Percentiles rank a stretch among this genome's conserved stretches.
Conservation (phyloP, 2,888 invertebrate species). For the Nomada fabriciana region DNA sequence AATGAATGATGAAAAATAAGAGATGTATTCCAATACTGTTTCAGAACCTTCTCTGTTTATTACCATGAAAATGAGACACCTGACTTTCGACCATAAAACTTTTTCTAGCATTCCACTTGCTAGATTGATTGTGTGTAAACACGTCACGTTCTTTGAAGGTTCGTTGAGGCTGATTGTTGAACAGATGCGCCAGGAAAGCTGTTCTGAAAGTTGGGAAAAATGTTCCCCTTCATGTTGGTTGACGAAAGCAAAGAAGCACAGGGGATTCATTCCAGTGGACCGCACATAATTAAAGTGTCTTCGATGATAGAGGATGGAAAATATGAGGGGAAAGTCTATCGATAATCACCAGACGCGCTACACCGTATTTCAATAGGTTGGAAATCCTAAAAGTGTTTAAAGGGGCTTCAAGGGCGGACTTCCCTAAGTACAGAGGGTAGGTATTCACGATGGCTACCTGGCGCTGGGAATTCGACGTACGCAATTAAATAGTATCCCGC, state of each 20-base stretch:
- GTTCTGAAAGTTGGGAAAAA: slow-evolving; percentile 18
- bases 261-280: slow-evolving; percentile 18
- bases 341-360: slow-evolving; percentile 53
- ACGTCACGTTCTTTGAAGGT: neutral
- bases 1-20: too few species aligned
- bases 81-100: neutral
- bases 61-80: neutral
- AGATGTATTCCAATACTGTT: too few species aligned
- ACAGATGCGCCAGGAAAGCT: slow-evolving; percentile 6
- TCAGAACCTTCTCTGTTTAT: too few species aligned
- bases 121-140: slow-evolving; percentile 2
- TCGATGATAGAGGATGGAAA: slow-evolving; percentile 51
- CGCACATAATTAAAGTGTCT: slow-evolving; percentile 67
- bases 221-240: slow-evolving; percentile 6
- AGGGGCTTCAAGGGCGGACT: slow-evolving; percentile 69
- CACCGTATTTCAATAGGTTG: slow-evolving; percentile 67
- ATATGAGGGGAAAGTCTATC: slow-evolving; percentile 51
- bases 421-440: slow-evolving; percentile 55
- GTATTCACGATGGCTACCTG: slow-evolving; percentile 63
- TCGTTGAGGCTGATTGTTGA: neutral
- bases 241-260: slow-evolving; percentile 23
- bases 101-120: neutral
- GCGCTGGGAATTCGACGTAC: slow-evolving; percentile 43
- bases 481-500: slow-evolving; percentile 62
- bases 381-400: slow-evolving; percentile 77